Evolutionary conservation across 2,113 vertebrate species (phyloP), one percentile per base, ranked within the genome.

Genomic region (Climacteris rufus): DNA sequence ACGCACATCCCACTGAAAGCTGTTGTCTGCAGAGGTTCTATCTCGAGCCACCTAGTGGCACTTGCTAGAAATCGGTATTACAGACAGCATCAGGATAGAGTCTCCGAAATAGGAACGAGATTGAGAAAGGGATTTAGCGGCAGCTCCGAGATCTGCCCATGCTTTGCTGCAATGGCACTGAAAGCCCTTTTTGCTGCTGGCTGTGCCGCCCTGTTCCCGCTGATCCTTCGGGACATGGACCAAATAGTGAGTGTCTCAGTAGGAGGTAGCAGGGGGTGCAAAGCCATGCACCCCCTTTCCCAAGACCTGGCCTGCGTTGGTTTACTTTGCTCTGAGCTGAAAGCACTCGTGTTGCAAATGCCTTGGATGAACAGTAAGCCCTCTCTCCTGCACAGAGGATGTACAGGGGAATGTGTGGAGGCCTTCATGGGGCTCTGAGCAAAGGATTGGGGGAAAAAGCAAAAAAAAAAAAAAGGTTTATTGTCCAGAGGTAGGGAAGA

Each of bases 11-110:
- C 60, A 7, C 72, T 63, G 86, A 19, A 45, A 78, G 64, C 54
- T 56, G 52, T 4, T 93, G 71, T 72, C 52, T 33, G 87, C 19
- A 13, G 42, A 2, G 64, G 50, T 52, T 85, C 91, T 14, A 15
- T 27, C 56, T 17, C 56, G 70, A 91, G 94, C 92, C 96, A 83
- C 66, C 96, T 97, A 96, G 91, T 76, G 96, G 93, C 66, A 52
- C 54, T 74, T 49, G 52, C 25, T 10, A 33, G 63, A 61, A 86
- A 74, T 52, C 19, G 13, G 14, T 25, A 4, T 49, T 27, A 22
- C 12, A 39, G 75, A 12, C 65, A 45, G 19, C 53, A 27, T 19
- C 57, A 15, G 45, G 21, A 39, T 31, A 1, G 7, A 60, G 10
- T 42, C 35, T 21, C 18, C 2, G 0, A 6, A 60, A 86, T 30